Evolutionary conservation across 1,140 invertebrate genomes (phyloP), one percentile per base, ranked within the genome.

Genomic region (Orius laevigatus): DNA sequence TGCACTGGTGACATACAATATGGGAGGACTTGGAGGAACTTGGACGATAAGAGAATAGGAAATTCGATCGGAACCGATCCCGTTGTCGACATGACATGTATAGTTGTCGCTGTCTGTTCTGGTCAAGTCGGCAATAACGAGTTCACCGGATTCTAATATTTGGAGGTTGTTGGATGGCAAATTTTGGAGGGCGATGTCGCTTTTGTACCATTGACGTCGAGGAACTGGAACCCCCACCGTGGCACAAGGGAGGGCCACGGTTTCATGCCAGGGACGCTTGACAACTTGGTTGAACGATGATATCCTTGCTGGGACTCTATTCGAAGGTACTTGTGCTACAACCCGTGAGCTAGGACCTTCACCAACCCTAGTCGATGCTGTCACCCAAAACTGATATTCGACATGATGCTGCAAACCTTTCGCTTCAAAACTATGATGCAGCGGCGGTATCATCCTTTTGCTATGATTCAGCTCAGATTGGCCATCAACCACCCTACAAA

Each of bases 381-480:
- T 81, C 6, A 85, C 77, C 81, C 81, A 85, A 59, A 82, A 83
- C 60, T 84, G 76, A 60, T 89, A 88, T 51, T 78, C 75, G 3
- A 81, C 79, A 33, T 82, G 74, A 3, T 82, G 79, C 53, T 81
- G 75, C 9, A 89, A 64, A 38, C 72, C 71, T 48, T 75, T 77
- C 1, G 74, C 70, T 58, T 82, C 78, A 54, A 74, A 80, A 45
- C 66, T 71, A 1, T 71, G 72, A 49, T 76, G 74, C 41, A 74
- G 70, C 8, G 73, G 71, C 2, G 71, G 69, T 38, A 81, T 61
- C 14, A 68, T 75, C 52, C 73, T 66, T 58, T 79, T 81, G 11
- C 70, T 72, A 52, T 80, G 75, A 55, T 80, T 79, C 3, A 79
- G 56, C 59, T 80, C 78, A 53, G 78, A 71, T 1, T 72, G 66